phyloP scores from a whole-genome alignment of 2,797 vertebrate species.

The Siniperca obscura region DNA sequence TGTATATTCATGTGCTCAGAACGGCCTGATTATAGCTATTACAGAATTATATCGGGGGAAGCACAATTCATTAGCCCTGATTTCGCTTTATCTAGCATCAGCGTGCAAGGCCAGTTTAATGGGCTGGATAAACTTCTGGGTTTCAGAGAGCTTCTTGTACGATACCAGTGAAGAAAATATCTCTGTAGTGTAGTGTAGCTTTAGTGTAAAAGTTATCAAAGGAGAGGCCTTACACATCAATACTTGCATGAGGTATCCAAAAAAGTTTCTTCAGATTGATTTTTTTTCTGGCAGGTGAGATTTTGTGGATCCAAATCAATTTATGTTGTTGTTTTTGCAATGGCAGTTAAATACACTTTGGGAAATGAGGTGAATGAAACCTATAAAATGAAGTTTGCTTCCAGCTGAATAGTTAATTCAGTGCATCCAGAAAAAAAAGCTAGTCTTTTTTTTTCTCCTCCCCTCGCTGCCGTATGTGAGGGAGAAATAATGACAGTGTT shows the following conservation, averaged over 20 bases:
- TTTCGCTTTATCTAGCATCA: conserved; percentile 81
- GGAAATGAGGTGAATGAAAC: conserved; percentile 87
- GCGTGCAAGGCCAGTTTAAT: conserved; percentile 64
- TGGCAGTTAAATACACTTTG: conserved; percentile 82
- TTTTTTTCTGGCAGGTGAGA: conserved; percentile 72
- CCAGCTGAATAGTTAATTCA: conserved; percentile 87
- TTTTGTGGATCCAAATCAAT: conserved; percentile 82
- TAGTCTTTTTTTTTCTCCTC: conserved; percentile 61
- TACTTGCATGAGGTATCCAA: conserved; percentile 30
- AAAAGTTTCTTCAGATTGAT: conserved; percentile 53
- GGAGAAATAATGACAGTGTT: conserved; percentile 91
- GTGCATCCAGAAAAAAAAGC: conserved; percentile 78
- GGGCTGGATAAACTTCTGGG: conserved; percentile 40
- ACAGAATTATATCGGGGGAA: conserved; percentile 84
- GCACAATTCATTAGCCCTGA: conserved; percentile 84
- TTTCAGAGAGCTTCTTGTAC: conserved; percentile 9
- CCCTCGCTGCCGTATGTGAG: conserved; percentile 79
- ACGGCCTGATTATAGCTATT: conserved; percentile 85
- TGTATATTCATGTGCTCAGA: conserved; percentile 81
- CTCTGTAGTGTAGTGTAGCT: neutral
- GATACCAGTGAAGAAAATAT: neutral
- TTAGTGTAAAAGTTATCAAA: conserved; percentile 37
- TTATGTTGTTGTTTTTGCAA: conserved; percentile 79
- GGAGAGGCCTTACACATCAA: conserved; percentile 20
- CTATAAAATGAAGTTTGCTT: conserved; percentile 90